phyloP scores from a whole-genome alignment of 2,888 invertebrate species.

The Elegia similella region DNA sequence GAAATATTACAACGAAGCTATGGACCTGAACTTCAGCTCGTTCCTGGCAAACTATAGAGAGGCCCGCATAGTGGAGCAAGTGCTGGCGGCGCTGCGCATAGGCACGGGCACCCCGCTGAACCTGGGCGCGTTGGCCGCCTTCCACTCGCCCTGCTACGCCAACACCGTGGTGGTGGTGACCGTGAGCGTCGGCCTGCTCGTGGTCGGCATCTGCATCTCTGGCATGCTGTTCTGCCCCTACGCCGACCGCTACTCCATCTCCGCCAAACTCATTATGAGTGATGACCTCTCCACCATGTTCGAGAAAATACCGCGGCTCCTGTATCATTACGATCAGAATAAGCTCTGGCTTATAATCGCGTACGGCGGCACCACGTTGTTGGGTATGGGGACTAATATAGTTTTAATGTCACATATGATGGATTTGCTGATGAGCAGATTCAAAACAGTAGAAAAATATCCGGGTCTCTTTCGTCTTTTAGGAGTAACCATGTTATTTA shows the following conservation, averaged over 20 bases:
- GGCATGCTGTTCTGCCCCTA: slow-evolving; percentile 64
- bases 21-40: slow-evolving; percentile 49
- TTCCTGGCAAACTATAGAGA: slow-evolving; percentile 39
- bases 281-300: slow-evolving; percentile 44
- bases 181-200: slow-evolving; percentile 34
- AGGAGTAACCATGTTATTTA: slow-evolving; percentile 37
- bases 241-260: slow-evolving; percentile 40
- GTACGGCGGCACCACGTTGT: slow-evolving; percentile 43
- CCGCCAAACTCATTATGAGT: slow-evolving; percentile 33
- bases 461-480: slow-evolving; percentile 46
- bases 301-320: slow-evolving; percentile 57
- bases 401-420: slow-evolving; percentile 45
- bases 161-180: slow-evolving; percentile 51
- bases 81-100: slow-evolving; percentile 45
- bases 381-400: slow-evolving; percentile 42
- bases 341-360: slow-evolving; percentile 48
- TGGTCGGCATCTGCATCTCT: slow-evolving; percentile 41
- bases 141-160: slow-evolving; percentile 60
- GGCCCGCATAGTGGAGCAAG: slow-evolving; percentile 39
- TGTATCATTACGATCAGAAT: slow-evolving; percentile 41
- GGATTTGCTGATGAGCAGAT: slow-evolving; percentile 41
- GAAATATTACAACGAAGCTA: slow-evolving; percentile 43
- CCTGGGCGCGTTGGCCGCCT: slow-evolving; percentile 47
- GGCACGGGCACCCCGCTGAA: slow-evolving; percentile 58
- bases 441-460: slow-evolving; percentile 38